These are phyloP conservation scores for Pollenia angustigena DNA, from an alignment of 2,888 invertebrate genomes.

Conservation along the genomic window DNA sequence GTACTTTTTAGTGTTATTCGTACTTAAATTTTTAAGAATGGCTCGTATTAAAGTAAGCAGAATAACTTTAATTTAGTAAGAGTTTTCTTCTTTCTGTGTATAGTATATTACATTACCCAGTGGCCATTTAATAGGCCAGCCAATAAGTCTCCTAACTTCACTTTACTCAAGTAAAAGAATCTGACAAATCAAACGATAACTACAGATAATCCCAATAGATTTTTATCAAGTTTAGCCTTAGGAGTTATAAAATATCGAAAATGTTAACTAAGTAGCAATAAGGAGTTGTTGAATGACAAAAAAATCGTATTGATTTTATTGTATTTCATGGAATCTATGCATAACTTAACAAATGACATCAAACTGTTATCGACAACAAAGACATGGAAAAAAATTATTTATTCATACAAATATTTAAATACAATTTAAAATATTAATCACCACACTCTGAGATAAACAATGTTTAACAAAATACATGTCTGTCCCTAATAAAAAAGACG, in stretches of 20 bases:
- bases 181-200: no score
- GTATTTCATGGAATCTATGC: background rate
- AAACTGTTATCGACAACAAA: constrained; percentile 29
- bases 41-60: no score
- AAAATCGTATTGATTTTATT: background rate
- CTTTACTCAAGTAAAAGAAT: no score
- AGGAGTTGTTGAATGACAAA: background rate
- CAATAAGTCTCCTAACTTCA: no score
- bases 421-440: constrained; percentile 42
- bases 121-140: no score
- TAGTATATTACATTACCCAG: no score
- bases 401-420: background rate
- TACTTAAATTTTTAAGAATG: no score
- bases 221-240: no score
- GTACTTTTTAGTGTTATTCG: no score
- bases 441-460: constrained; percentile 28
- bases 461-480: background rate
- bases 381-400: constrained; percentile 25
- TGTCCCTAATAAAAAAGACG: background rate
- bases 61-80: no score
- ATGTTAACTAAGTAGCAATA: background rate
- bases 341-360: constrained; percentile 20
- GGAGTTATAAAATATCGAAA: background rate
- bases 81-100: no score
- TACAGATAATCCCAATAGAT: no score